Base-by-base conservation (phyloP, 2,797 vertebrate genomes). In the Cyclura pinguis region DNA sequence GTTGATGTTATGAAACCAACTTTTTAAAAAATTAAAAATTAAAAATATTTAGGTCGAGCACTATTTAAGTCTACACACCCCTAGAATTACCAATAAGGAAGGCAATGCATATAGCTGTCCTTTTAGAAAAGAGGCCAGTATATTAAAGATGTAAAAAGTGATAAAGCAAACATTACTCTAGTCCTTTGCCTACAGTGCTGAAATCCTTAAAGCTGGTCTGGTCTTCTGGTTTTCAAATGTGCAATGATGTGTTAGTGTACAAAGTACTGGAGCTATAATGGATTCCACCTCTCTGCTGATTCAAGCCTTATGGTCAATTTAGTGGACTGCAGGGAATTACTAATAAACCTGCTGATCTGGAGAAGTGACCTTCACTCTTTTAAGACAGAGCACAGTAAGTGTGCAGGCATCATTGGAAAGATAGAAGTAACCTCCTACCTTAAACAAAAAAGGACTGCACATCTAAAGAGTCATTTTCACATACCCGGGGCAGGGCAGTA, bases 301-400 rank as follows among this genome's bases (percentile, higher is more conserved):
- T 90, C 93, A 94, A 93, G 95, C 93, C 90, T 67, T 9, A 78
- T 87, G 91, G 92, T 62, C 92, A 90, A 94, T 95, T 95, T 91
- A 92, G 7, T 93, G 91, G 91, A 88, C 76, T 72, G 67, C 72
- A 42, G 81, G 88, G 91, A 89, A 94, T 93, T 94, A 93, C 74
- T 93, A 92, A 95, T 94, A 95, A 94, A 95, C 77, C 6, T 89
- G 89, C 90, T 93, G 90, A 93, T 91, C 83, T 94, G 85, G 88
- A 91, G 67, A 92, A 91, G 29, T 83, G 86, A 95, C 93, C 92
- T 95, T 94, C 92, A 94, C 81, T 92, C 91, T 92, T 91, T 89
- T 91, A 81, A 93, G 91, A 88, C 81, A 77, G 90, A 94, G 69
- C 82, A 93, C 91, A 88, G 32, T 64, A 89, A 94, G 81, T 57